A percentile compares a stretch with the other conserved stretches of the same genome.
Conservation (phyloP, 2,113 vertebrate genomes). For the Rhinopomastus cyanomelas region DNA sequence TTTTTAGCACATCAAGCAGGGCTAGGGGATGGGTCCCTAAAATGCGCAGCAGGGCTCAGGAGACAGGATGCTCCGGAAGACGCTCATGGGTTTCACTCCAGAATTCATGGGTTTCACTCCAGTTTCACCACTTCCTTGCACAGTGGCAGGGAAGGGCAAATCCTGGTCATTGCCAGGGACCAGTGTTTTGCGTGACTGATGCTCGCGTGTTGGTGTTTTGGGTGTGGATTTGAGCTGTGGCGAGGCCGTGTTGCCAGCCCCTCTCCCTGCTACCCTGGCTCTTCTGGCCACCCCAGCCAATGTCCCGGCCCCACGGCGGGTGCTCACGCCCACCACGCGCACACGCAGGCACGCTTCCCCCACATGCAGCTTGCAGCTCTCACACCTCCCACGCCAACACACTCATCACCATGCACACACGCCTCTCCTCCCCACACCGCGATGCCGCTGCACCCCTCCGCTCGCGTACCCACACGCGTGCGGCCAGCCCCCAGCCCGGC, state of each 20-base stretch:
- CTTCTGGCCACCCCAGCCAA: rapidly evolving
- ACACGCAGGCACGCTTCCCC: neutral
- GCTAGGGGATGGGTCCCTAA: neutral
- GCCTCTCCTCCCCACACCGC: slow-evolving; percentile 19
- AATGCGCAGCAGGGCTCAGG: neutral
- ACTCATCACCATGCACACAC: neutral
- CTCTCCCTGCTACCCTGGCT: neutral
- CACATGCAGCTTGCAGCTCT: slow-evolving; percentile 16
- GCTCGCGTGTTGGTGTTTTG: neutral
- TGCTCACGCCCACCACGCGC: neutral
- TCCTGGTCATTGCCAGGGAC: neutral
- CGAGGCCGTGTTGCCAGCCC: neutral
- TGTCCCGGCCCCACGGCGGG: neutral
- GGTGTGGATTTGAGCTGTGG: neutral
- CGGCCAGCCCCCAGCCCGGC: neutral
- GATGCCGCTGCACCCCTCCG: neutral
- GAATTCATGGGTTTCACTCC: too few relatives aligned
- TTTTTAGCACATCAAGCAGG: slow-evolving; percentile 1
- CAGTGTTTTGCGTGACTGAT: neutral
- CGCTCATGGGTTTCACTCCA: neutral
- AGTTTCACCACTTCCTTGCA: neutral
- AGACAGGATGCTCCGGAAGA: neutral
- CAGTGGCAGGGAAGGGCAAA: rapidly evolving
- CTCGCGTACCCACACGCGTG: neutral
- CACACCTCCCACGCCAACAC: slow-evolving; percentile 22